phyloP scores from a whole-genome alignment of 2,797 vertebrate genomes.

The Myripristis jacobus region DNA sequence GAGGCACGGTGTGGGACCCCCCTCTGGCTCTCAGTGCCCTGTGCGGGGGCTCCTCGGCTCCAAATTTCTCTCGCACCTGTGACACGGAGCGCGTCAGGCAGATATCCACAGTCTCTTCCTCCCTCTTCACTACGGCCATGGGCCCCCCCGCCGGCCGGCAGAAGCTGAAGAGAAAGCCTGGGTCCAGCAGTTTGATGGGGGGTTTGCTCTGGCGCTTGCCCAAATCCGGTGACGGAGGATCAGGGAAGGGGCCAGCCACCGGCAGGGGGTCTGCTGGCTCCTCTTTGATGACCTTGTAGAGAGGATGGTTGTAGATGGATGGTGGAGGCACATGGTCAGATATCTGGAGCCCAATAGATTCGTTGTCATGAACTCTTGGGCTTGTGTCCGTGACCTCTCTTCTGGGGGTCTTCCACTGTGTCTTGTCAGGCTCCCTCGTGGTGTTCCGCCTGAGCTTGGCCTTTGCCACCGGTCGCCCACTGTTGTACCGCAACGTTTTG shows the following conservation, averaged over 20 bases:
- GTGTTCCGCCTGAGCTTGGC: constrained; percentile 53
- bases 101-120: constrained; percentile 86
- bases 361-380: constrained; percentile 38
- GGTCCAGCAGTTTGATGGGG: constrained; percentile 86
- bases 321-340: constrained; percentile 56
- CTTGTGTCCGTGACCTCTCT: constrained; percentile 33
- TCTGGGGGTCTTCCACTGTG: constrained; percentile 47
- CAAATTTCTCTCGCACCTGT: constrained; percentile 58
- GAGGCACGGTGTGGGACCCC: constrained; percentile 46
- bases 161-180: constrained; percentile 86
- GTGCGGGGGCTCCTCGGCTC: constrained; percentile 51
- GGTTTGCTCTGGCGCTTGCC: constrained; percentile 88
- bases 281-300: constrained; percentile 86
- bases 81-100: constrained; percentile 82
- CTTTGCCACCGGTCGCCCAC: constrained; percentile 63
- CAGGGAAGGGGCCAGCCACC: constrained; percentile 68
- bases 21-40: constrained; percentile 65
- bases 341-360: constrained; percentile 46
- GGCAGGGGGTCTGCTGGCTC: constrained; percentile 84
- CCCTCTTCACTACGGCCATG: constrained; percentile 80
- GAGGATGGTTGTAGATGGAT: constrained; percentile 76
- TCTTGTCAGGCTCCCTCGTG: constrained; percentile 37
- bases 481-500: constrained; percentile 71
- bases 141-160: constrained; percentile 78
- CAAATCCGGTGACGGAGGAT: constrained; percentile 78